Evolutionary conservation across 2,113 vertebrate genomes (phyloP), one percentile per base, ranked within the genome.

Genomic region (Cynocephalus volans): DNA sequence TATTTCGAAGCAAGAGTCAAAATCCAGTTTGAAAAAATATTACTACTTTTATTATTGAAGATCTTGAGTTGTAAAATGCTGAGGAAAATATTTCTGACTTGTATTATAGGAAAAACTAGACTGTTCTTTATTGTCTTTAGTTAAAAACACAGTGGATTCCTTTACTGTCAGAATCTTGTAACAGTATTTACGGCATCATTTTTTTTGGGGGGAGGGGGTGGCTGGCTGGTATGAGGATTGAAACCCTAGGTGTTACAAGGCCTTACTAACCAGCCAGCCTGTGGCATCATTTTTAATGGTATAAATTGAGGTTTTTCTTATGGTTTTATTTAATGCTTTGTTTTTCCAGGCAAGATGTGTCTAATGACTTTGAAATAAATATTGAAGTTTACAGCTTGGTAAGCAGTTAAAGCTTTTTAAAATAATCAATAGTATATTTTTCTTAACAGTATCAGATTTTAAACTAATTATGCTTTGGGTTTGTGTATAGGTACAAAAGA

Each of bases 351-450:
- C 98, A 99, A 0, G 98, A 99, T 94, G 99, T 99, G 19, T 99
- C 99, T 93, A 99, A 98, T 98, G 99, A 99, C 98, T 99, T 99
- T 99, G 99, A 99, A 97, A 99, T 99, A 97, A 98, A 98, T 79
- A 88, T 99, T 97, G 99, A 99, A 97, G 99, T 99, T 18, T 99
- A 99, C 97, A 99, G 98, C 83, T 98, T 99, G 99, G 99, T 99
- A 99, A 98, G 99, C 98, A 98, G 75, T n/a, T 67, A 33, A 64
- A 92, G 5, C 41, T 95, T 95, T 97, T 19, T 96, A 75, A 94
- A 89, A 50, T 88, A 31, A 77, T 52, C 36, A 93, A 17, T 45
- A 70, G 21, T 97, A 11, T 88, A 7, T 90, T 97, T 83, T 88
- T 76, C 80, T 95, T 90, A 84, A 64, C 54, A 18, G 36, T 58